Conservation (phyloP, 2,888 invertebrate genomes). For the Lordiphosa fenestrarum region DNA sequence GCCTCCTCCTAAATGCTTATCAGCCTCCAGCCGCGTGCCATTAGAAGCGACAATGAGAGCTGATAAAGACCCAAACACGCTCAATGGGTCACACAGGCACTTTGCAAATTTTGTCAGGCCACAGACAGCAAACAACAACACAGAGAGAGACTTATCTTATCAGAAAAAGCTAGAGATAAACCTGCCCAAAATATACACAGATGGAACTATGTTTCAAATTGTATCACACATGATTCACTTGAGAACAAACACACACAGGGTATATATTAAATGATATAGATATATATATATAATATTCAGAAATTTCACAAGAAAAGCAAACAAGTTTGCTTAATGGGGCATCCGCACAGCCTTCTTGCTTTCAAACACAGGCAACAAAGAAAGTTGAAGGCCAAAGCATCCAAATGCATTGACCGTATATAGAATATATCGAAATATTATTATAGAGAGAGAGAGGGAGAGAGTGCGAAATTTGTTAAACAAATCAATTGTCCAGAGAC, state of each 20-base stretch:
- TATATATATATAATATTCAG: conserved; percentile 24
- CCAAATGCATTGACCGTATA: conserved; percentile 66
- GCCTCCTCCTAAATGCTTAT: conserved; percentile 33
- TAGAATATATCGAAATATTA: conserved; percentile 49
- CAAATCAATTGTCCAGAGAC: conserved; percentile 32
- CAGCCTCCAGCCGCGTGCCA: conserved; percentile 61
- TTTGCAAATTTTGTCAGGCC: conserved; percentile 38
- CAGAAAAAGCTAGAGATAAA: conserved; percentile 12
- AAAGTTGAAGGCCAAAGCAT: conserved; percentile 67
- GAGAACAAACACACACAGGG: conserved; percentile 4
- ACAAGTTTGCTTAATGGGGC: conserved; percentile 69
- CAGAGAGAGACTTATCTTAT: conserved; percentile 14
- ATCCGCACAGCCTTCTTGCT: conserved; percentile 35
- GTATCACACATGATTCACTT: not conserved
- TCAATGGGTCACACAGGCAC: conserved; percentile 52
- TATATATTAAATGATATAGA: conserved; percentile 15
- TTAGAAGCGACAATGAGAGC: conserved; percentile 21
- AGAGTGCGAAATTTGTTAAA: conserved; percentile 37
- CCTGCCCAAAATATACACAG: not conserved
- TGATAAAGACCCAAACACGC: conserved; percentile 42
- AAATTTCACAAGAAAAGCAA: conserved; percentile 62
- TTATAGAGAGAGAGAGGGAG: conserved; percentile 3
- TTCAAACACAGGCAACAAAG: conserved; percentile 50
- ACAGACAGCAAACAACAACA: not conserved
- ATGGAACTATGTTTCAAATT: conserved; percentile 13